Evolutionary conservation across 2,113 vertebrate species (phyloP).

Genomic region (Paramisgurnus dabryanus): DNA sequence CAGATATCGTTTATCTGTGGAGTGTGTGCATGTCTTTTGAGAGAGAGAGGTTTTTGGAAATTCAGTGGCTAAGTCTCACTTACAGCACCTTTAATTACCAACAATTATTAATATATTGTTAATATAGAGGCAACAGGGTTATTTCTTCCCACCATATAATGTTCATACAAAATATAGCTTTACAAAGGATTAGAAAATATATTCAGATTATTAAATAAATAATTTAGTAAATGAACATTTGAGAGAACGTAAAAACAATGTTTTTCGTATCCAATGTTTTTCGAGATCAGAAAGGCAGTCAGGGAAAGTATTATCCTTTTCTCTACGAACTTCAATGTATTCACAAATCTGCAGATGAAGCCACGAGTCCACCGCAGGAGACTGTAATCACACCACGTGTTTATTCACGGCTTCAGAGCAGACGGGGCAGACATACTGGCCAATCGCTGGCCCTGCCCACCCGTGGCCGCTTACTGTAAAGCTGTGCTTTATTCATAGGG

Average conservation of each 20-base stretch:
- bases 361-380: constrained; percentile 63
- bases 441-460: constrained; percentile 54
- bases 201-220: constrained; percentile 71
- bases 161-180: constrained; percentile 75
- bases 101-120: constrained; percentile 24
- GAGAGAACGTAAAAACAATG: constrained; percentile 62
- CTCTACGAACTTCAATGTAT: constrained; percentile 40
- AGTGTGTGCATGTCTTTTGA: too few relatives aligned
- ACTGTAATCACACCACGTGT: constrained; percentile 24
- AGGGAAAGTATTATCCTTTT: constrained; percentile 37
- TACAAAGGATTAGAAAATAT: constrained; percentile 76
- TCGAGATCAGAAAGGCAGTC: constrained; percentile 54
- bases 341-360: constrained; percentile 64
- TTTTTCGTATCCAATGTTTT: constrained; percentile 57
- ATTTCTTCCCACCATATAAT: constrained; percentile 66
- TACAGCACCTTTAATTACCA: constrained; percentile 12
- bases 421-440: constrained; percentile 29
- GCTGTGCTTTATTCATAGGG: constrained; percentile 55
- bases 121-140: constrained; percentile 29
- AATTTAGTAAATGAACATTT: constrained; percentile 57
- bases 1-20: too few relatives aligned
- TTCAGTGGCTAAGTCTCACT: too few relatives aligned
- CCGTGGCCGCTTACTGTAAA: constrained; percentile 41
- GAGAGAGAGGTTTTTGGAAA: too few relatives aligned
- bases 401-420: constrained; percentile 24